Evolutionary conservation across 2,797 vertebrate species (phyloP), one percentile per base, ranked within the genome.

Genomic region (Hemitrygon akajei): DNA sequence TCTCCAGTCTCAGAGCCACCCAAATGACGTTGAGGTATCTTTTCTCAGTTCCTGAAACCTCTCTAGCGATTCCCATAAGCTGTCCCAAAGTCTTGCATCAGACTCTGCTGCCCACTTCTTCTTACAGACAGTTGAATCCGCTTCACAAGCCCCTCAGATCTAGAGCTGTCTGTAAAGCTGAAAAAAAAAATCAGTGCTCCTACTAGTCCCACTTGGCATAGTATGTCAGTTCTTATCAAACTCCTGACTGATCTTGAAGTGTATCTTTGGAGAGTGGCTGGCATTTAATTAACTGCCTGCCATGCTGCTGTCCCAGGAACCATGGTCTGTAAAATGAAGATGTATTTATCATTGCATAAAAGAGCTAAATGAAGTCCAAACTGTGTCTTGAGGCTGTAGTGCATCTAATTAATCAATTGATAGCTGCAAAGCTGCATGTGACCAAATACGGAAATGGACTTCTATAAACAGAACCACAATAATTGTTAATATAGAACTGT

Each of bases 281-380:
- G 58, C 30, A 66, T 66, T 34, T 63, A 87, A 87, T 87, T 87
- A 87, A 84, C 66, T 87, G 60, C 16, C 9, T n/a, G 60, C 84
- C 66, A 16, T 87, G 58, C 58, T 27, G 25, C 56, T 82, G 18
- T 22, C 80, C 20, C 7, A 87, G 60, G 34, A 66, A 18, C 58
- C 60, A 66, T 66, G 16, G 84, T 6, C 60, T n/a, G n/a, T 66
- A 30, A 66, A 66, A 63, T 87, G 84, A 34, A 34, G 60, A 66
- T 66, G 84, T n/a, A 87, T 34, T 87, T 87, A 66, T 34, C 63
- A 66, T 87, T 60, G 77, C 34, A 79, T 79, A 34, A 79, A 79
- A 34, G 77, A 37, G 77, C n/a, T 37, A 79, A 86, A 11, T 60
- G 56, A 86, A 86, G 56, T 58, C 82, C 82, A 87, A 87, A 87